Conservation (phyloP, 1,140 invertebrate species). For the Bombus ignitus region DNA sequence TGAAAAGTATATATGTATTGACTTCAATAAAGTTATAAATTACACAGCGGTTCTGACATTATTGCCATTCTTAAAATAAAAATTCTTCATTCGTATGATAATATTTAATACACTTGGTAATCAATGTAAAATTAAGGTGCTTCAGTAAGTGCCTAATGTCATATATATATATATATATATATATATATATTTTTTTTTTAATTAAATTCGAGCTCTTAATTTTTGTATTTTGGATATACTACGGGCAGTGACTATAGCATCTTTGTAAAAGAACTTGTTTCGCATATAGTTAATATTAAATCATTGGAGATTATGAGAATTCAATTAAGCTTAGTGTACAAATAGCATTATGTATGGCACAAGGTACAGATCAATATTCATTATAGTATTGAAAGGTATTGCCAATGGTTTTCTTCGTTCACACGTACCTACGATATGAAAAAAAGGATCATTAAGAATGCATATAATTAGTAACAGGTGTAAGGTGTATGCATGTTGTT, state of each 20-base stretch:
- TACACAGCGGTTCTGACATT: neutral
- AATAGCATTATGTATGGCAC: slow-evolving; percentile 60
- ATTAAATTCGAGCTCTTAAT: slow-evolving; percentile 34
- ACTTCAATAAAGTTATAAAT: neutral
- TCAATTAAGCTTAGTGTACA: slow-evolving; percentile 48
- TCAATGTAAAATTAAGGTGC: neutral
- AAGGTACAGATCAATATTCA: slow-evolving; percentile 53
- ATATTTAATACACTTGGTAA: neutral
- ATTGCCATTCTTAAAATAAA: slow-evolving; percentile 8
- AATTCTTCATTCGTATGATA: neutral
- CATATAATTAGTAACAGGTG: slow-evolving; percentile 33
- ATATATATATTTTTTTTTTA: neutral
- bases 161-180: slow-evolving; percentile 33
- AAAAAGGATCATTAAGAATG: slow-evolving; percentile 20
- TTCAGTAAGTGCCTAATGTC: neutral
- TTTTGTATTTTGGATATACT: slow-evolving; percentile 46
- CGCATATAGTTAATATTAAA: slow-evolving; percentile 39
- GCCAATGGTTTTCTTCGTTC: slow-evolving; percentile 39
- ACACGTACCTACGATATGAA: slow-evolving; percentile 16
- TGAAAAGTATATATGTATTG: neutral
- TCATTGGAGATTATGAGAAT: slow-evolving; percentile 43
- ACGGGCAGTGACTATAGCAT: slow-evolving; percentile 70
- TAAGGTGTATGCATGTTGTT: slow-evolving; percentile 21
- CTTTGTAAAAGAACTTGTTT: slow-evolving; percentile 52
- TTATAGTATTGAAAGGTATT: slow-evolving; percentile 39